Conservation (phyloP, 2,797 vertebrate genomes). For the Aphelocoma californica region DNA sequence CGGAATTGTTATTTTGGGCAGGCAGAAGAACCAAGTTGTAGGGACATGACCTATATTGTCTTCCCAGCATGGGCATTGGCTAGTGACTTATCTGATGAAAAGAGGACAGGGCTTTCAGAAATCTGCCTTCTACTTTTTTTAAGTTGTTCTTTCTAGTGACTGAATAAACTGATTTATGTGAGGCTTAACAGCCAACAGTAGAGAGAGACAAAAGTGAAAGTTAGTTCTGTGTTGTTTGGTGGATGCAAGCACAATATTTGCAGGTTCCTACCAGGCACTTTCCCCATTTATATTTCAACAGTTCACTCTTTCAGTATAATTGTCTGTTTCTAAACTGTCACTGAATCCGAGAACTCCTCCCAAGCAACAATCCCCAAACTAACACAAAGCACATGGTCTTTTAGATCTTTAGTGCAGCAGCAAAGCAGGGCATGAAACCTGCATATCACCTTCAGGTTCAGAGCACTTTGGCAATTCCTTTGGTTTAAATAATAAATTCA, state of each 20-base stretch:
- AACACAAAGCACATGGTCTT: not conserved
- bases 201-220: not conserved
- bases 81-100: not conserved
- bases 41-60: not conserved
- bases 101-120: not conserved
- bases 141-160: not conserved
- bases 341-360: not conserved
- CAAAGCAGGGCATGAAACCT: not conserved
- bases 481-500: not conserved
- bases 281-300: not conserved
- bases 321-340: not conserved
- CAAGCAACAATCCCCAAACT: not conserved
- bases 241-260: not conserved
- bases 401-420: not conserved
- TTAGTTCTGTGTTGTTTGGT: not conserved
- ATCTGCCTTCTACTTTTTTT: not conserved
- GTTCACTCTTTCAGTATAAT: not conserved
- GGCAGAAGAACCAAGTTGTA: not conserved
- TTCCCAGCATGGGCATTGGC: not conserved
- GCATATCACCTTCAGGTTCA: rapidly evolving
- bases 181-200: not conserved
- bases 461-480: not conserved
- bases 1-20: not conserved
- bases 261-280: not conserved
- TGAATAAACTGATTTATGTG: not conserved